Evolutionary conservation across 92 coral and sea anemone genomes (phyloP), one percentile per base, ranked within the genome.

Genomic region (Siderastrea radians): DNA sequence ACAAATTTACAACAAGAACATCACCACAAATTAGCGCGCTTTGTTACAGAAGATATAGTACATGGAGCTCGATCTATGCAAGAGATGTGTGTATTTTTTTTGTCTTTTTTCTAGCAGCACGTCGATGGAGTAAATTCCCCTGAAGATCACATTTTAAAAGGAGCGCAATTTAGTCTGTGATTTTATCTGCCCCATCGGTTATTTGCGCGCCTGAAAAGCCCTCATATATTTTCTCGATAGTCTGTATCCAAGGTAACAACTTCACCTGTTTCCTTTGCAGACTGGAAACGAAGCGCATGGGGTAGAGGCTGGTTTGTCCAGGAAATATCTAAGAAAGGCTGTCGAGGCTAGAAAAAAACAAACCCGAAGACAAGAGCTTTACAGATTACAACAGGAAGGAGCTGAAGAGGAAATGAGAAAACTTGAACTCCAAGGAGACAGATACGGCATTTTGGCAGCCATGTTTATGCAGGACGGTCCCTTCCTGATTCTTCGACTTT

Each of bases 401-500:
- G 70, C 46, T n/a, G 88, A 81, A 19, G 79, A 57, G 52, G 79
- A 88, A 46, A 89, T 94, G 82, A 88, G 90, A 45, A 89, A 84
- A 73, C 84, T 86, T 60, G 91, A 93, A 55, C 90, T 96, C 8
- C 99, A 94, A 15, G 99, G 99, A 7, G 99, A 96, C 63, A 70
- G 88, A 51, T 94, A 78, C 53, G 99, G 99, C 14, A 96, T 96
- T 44, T 70, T 96, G 4, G 97, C 99, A 0, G 93, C 93, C 61
- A 91, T 96, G 58, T 85, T 96, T 75, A 96, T 96, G 98, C 97
- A 94, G 81, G 99, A 96, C 68, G 99, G 98, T 1, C 99, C 99
- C 0, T 96, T 93, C 68, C 79, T 96, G 12, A 81, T 77, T 3
- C 76, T 94, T 49, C 86, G 99, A 61, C 86, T 96, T 10, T 93